phyloP scores from a whole-genome alignment of 2,113 vertebrate genomes.

The Circaetus cinerascens region DNA sequence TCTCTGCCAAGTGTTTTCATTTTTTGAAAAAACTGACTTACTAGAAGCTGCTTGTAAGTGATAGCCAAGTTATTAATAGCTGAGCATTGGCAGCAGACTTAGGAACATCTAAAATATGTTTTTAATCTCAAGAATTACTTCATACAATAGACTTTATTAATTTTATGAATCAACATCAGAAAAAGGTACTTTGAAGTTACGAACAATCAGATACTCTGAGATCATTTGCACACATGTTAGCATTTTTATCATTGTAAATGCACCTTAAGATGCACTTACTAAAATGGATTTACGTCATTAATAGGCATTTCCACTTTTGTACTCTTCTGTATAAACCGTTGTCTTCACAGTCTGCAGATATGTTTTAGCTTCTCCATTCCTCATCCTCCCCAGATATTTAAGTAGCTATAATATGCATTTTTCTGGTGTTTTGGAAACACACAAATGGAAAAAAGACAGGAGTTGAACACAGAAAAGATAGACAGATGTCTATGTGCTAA shows the following conservation, averaged over 20 bases:
- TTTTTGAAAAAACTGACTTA: neutral
- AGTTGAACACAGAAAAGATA: neutral
- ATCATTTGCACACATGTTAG: neutral
- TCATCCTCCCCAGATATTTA: neutral
- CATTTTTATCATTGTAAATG: neutral
- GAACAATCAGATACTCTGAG: neutral
- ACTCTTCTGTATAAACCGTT: neutral
- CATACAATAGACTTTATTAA: neutral
- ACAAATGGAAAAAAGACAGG: neutral
- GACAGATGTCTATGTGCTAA: neutral
- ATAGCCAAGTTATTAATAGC: conserved; percentile 11
- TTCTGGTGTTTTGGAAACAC: neutral
- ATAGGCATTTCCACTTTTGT: neutral
- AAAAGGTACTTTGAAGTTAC: neutral
- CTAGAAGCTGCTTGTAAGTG: neutral
- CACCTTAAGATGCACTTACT: neutral
- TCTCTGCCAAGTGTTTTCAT: neutral
- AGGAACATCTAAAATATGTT: neutral
- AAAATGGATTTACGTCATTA: neutral
- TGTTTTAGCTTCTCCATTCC: neutral
- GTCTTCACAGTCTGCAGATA: neutral
- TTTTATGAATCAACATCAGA: neutral
- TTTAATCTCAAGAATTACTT: neutral
- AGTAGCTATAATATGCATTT: neutral
- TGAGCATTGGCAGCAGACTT: neutral